A percentile compares a stretch with the other conserved stretches of the same genome.
Conservation (phyloP, 2,797 vertebrate species). For the Glyptemys insculpta region DNA sequence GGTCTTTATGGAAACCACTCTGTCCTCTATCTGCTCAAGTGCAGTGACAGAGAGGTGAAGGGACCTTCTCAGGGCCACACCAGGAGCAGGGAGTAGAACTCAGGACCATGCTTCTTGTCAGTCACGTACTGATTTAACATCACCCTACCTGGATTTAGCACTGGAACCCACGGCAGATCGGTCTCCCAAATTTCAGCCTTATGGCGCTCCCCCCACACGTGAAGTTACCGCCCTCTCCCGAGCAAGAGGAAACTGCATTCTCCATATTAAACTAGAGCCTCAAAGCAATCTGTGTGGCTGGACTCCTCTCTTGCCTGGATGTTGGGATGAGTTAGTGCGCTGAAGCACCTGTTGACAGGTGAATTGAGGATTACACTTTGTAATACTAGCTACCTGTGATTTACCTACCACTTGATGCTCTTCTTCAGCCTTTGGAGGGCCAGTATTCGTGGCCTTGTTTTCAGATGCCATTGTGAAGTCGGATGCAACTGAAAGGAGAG, state of each 20-base stretch:
- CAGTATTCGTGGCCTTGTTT: not conserved
- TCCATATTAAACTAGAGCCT: not conserved
- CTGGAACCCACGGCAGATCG: not conserved
- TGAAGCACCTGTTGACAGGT: accelerated
- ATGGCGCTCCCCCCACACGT: not conserved
- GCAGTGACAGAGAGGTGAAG: not conserved
- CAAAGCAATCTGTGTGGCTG: not conserved
- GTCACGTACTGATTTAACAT: not conserved
- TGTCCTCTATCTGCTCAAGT: not conserved
- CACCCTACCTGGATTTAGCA: not conserved
- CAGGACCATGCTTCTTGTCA: not conserved
- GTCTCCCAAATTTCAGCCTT: not conserved
- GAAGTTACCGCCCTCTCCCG: not conserved
- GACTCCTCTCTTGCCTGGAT: not conserved
- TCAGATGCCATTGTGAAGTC: conserved; percentile 53
- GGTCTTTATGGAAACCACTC: not conserved
- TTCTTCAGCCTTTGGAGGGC: conserved; percentile 38
- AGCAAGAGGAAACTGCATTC: not conserved
- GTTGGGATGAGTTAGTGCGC: not conserved
- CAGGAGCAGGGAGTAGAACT: not conserved
- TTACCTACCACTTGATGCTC: conserved; percentile 61
- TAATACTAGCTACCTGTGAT: not conserved
- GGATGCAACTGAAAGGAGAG: conserved; percentile 41
- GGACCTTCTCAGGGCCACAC: not conserved
- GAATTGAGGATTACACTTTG: not conserved